Conservation (phyloP, 1,140 invertebrate species). For the Cydia fagiglandana region DNA sequence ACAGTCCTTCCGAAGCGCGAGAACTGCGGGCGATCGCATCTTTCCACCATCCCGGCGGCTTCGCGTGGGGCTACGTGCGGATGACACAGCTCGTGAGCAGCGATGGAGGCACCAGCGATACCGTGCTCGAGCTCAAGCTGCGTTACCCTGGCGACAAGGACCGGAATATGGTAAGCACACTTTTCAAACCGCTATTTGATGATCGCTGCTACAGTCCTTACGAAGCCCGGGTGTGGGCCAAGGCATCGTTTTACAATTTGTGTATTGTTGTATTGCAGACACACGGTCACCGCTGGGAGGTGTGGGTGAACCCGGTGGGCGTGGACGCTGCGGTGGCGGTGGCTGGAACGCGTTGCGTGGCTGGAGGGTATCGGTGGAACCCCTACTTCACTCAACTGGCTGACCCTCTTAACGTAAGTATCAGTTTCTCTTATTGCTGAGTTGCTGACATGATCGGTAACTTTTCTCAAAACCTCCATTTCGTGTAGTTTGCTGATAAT, state of each 20-base stretch:
- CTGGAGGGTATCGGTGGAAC: conserved; percentile 95
- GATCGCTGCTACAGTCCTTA: no score
- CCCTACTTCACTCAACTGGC: conserved; percentile 94
- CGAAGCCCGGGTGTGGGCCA: no score
- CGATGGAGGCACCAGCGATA: conserved; percentile 93
- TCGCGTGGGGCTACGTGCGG: conserved; percentile 91
- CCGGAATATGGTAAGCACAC: conserved; percentile 81
- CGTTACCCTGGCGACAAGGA: conserved; percentile 90
- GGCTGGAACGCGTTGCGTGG: conserved; percentile 90
- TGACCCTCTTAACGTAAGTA: conserved; percentile 91
- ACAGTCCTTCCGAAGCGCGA: conserved; percentile 89
- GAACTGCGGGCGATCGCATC: conserved; percentile 93
- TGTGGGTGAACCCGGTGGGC: conserved; percentile 96
- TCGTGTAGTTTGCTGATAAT: no score
- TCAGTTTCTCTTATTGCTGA: neutral
- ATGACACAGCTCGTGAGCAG: conserved; percentile 93
- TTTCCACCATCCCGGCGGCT: conserved; percentile 93
- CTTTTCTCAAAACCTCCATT: no score
- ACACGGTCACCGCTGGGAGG: conserved; percentile 92
- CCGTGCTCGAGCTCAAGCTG: conserved; percentile 92
- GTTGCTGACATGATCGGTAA: no score
- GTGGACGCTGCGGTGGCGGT: conserved; percentile 93
- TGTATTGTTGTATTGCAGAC: conserved; percentile 81
- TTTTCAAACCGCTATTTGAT: no score
- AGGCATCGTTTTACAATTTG: conserved; percentile 3